Conservation (phyloP, 2,113 vertebrate species). For the Muntiacus muntjak region DNA sequence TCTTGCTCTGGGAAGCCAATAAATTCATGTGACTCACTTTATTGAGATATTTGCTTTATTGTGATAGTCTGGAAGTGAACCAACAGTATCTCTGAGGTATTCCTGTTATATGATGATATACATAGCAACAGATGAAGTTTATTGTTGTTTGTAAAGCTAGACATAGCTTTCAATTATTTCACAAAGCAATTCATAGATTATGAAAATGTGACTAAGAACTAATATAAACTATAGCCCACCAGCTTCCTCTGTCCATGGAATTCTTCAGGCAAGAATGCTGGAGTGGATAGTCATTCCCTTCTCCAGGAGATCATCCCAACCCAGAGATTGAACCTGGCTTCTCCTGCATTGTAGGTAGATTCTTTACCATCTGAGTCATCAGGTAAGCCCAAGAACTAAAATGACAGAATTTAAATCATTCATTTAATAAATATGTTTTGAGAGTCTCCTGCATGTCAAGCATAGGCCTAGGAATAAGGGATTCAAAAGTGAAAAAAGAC, state of each 20-base stretch:
- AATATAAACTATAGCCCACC: background rate
- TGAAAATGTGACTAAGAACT: background rate
- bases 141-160: background rate
- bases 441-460: background rate
- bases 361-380: background rate
- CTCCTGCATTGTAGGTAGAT: accelerated
- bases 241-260: background rate
- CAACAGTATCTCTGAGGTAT: background rate
- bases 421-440: background rate
- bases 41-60: background rate
- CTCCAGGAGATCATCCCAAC: background rate
- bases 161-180: background rate
- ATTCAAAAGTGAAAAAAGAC: background rate
- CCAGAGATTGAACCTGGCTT: background rate
- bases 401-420: background rate
- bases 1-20: background rate
- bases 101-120: background rate
- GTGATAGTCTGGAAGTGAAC: background rate
- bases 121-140: background rate
- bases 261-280: background rate
- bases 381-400: background rate
- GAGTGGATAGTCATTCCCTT: background rate
- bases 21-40: background rate
- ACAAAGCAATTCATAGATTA: background rate
- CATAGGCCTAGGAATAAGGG: background rate